These are phyloP conservation scores for Acanthosepion pharaonis DNA, from an alignment of 2,888 invertebrate genomes.

Conservation along the genomic window DNA sequence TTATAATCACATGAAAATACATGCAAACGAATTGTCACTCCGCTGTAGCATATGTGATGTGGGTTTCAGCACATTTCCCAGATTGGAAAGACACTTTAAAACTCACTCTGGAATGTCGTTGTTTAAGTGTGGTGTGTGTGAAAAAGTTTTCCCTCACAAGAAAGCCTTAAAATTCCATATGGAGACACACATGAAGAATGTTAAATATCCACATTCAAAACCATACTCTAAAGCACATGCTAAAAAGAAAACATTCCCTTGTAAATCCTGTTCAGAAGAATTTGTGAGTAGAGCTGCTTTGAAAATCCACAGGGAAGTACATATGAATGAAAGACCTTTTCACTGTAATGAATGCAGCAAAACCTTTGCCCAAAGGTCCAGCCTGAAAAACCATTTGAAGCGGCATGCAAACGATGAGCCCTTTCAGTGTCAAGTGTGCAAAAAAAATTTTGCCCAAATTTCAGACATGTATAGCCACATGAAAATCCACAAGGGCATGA, in stretches of 20 bases:
- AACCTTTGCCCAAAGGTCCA: not conserved
- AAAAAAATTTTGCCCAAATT: not conserved
- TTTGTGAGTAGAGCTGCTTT: not conserved
- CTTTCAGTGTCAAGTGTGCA: not conserved
- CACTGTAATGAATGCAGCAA: conserved; percentile 2
- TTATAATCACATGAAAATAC: not conserved
- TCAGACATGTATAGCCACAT: not conserved
- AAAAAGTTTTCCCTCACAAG: not conserved
- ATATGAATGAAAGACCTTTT: not conserved
- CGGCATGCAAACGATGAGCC: not conserved
- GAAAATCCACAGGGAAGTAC: not conserved
- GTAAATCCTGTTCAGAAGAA: not conserved
- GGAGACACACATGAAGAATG: not conserved
- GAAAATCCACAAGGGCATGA: not conserved
- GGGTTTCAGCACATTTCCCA: not conserved
- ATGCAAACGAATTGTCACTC: not conserved
- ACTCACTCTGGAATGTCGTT: not conserved
- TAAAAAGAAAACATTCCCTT: not conserved
- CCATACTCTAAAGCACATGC: not conserved
- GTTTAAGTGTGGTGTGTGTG: conserved; percentile 9
- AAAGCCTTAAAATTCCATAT: conserved; percentile 18
- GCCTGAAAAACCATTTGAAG: not conserved
- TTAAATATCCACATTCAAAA: not conserved
- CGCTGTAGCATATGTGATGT: not conserved
- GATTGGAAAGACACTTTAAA: not conserved